Conservation (phyloP, 2,888 invertebrate species). For the Spicauda simplicius region DNA sequence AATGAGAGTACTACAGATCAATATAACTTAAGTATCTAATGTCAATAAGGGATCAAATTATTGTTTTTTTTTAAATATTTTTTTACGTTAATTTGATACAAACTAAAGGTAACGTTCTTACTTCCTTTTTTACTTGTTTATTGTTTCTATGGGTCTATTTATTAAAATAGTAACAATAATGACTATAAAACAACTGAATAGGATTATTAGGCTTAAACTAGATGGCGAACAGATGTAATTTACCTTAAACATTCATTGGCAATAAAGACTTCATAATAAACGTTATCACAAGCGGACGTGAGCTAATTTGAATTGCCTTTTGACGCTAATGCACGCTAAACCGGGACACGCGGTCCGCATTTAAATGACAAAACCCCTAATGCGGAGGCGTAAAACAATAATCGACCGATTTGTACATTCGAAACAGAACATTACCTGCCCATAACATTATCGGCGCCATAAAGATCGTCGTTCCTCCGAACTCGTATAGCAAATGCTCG, state of each 20-base stretch:
- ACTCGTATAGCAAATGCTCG: slow-evolving; percentile 80
- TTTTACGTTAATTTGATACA: too few species aligned
- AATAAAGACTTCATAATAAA: slow-evolving; percentile 10
- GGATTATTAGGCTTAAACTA: neutral
- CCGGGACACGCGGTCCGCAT: slow-evolving; percentile 26
- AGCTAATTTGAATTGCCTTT: slow-evolving; percentile 25
- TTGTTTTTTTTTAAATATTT: too few species aligned
- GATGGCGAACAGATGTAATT: neutral
- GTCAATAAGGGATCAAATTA: too few species aligned
- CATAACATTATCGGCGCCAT: slow-evolving; percentile 81
- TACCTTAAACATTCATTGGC: slow-evolving; percentile 4
- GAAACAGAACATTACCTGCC: slow-evolving; percentile 79
- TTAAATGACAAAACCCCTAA: slow-evolving; percentile 33
- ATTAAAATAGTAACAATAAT: too few species aligned
- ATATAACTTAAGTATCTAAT: too few species aligned
- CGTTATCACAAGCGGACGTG: slow-evolving; percentile 22
- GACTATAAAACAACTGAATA: neutral
- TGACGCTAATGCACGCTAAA: slow-evolving; percentile 23
- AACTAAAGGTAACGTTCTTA: too few species aligned
- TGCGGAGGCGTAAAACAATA: slow-evolving; percentile 64
- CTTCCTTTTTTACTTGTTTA: too few species aligned
- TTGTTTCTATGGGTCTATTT: too few species aligned
- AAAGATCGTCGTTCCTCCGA: slow-evolving; percentile 75
- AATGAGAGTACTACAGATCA: too few species aligned
- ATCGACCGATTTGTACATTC: slow-evolving; percentile 71